phyloP scores from a whole-genome alignment of 2,888 invertebrate species.

The Watsonalla binaria region DNA sequence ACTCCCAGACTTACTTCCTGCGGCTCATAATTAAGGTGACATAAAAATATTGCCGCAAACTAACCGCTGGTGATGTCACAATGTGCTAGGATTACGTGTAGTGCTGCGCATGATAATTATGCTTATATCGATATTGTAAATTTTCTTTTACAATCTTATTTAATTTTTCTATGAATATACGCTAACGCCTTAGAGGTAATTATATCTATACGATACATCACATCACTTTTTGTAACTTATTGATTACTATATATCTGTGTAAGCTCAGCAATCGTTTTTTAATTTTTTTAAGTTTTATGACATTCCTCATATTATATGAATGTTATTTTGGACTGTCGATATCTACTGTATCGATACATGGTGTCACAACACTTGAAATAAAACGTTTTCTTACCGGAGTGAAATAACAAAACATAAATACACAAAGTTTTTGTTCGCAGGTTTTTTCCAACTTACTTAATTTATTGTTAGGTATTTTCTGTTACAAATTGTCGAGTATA shows the following conservation, averaged over 20 bases:
- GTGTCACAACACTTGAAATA: neutral
- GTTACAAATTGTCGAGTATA: neutral
- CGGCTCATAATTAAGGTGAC: constrained; percentile 46
- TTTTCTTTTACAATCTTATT: neutral
- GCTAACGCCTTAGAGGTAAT: too few species aligned
- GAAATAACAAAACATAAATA: constrained; percentile 1
- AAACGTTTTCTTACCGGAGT: constrained; percentile 1
- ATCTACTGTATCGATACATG: neutral
- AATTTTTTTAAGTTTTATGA: too few species aligned
- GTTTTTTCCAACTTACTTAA: neutral
- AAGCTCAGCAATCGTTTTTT: too few species aligned
- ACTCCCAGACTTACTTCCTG: constrained; percentile 30
- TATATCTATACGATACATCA: too few species aligned
- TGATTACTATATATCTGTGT: too few species aligned
- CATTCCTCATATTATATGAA: too few species aligned
- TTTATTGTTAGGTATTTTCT: neutral
- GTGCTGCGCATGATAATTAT: constrained; percentile 1
- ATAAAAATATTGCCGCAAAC: constrained; percentile 35
- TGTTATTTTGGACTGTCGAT: neutral
- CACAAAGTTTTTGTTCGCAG: neutral
- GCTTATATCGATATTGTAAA: neutral
- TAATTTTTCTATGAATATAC: too few species aligned
- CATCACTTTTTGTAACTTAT: too few species aligned
- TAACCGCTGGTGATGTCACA: constrained; percentile 13
- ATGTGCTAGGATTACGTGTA: neutral